Base-by-base conservation (phyloP, 2,113 vertebrate genomes). In the Anser brachyrhynchus region DNA sequence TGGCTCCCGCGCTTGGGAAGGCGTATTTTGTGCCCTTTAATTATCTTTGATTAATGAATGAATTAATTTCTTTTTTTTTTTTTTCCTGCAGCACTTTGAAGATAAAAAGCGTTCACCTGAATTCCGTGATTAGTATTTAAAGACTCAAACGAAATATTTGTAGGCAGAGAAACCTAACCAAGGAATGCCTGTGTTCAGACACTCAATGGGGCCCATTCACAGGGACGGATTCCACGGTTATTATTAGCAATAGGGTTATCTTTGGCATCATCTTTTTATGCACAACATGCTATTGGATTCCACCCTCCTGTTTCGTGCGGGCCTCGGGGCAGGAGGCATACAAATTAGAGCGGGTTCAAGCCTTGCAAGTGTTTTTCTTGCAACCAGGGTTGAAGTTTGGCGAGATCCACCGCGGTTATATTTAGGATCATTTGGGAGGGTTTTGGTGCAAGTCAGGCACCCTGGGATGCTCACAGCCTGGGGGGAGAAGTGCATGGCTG, bases 171-270 rank as follows among this genome's bases (percentile, higher is more conserved):
- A 95, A 70, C 89, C 91, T 66, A 91, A 96, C 94, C 93, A 15
- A 96, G 96, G 96, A 96, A 97, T 97, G 95, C 89, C 91, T 94
- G 41, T 92, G 93, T 96, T 96, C 77, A 84, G 62, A 54, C 71
- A 67, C 41, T 97, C 94, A 95, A 84, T 93, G 84, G 84, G 55
- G 71, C 84, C 93, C 89, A 91, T 97, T 96, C 93, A 94, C 74
- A 84, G 87, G 75, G 64, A 93, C 5, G 37, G 96, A 94, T 97
- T 95, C 93, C 93, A 94, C 84, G 73, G 96, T 96, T 96, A 96
- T 97, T 95, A 96, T 96, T 97, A 96, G 95, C 92, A 96, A 96
- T 93, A 94, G 94, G 89, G 92, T 95, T 97, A 97, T 96, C 96
- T 94, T 84, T 93, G 89, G 84, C 93, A 94, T 93, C 55, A 96